These are phyloP conservation scores for Fragum sueziense DNA, from an alignment of 2,888 invertebrate genomes.

Conservation along the genomic window DNA sequence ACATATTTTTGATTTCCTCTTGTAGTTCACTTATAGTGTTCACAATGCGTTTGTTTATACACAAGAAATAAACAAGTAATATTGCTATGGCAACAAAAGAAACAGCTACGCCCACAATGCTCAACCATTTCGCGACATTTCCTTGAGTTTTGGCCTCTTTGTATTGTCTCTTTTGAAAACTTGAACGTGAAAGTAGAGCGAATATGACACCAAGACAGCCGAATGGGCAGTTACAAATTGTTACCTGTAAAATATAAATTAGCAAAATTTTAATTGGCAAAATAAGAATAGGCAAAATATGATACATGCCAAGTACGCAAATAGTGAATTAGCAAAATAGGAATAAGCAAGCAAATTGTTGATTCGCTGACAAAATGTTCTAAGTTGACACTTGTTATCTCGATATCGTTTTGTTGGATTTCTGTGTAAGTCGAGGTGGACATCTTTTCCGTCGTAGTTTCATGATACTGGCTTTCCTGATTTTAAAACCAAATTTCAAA, in stretches of 20 bases:
- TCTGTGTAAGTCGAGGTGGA: too few species aligned
- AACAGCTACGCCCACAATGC: constrained; percentile 54
- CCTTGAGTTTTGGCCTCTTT: constrained; percentile 46
- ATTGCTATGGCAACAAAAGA: constrained; percentile 49
- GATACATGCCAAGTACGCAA: too few species aligned
- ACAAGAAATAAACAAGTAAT: constrained; percentile 53
- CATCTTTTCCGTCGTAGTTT: too few species aligned
- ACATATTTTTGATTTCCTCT: not conserved
- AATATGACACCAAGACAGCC: constrained; percentile 46
- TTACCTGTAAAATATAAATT: constrained; percentile 13
- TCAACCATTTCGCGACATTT: constrained; percentile 58
- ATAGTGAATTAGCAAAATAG: too few species aligned
- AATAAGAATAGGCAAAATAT: too few species aligned
- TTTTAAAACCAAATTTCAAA: too few species aligned
- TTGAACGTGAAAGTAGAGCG: constrained; percentile 48
- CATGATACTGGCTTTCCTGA: too few species aligned
- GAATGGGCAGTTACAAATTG: constrained; percentile 55
- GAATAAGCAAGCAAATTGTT: too few species aligned
- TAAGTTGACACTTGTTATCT: too few species aligned
- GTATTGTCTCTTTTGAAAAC: constrained; percentile 35
- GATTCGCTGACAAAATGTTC: too few species aligned
- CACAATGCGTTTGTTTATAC: constrained; percentile 53
- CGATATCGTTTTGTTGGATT: too few species aligned
- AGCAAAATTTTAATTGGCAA: too few species aligned
- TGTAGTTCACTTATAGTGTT: constrained; percentile 44